Evolutionary conservation across 2,888 invertebrate genomes (phyloP).

Genomic region (Ennomos erosarius): DNA sequence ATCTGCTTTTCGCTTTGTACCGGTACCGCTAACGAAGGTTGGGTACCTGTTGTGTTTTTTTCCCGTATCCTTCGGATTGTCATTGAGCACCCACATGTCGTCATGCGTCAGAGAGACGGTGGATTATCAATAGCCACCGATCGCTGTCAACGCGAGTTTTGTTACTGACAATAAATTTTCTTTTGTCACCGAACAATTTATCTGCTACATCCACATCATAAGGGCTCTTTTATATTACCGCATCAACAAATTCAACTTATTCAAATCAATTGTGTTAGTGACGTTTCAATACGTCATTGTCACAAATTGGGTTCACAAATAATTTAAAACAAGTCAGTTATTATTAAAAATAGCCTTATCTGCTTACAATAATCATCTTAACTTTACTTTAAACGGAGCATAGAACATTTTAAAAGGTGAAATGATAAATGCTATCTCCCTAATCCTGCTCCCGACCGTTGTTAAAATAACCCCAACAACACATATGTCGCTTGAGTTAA

Average conservation of each 20-base stretch:
- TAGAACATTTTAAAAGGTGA: conserved; percentile 34
- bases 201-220: conserved; percentile 33
- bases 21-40: conserved; percentile 78
- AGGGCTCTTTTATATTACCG: conserved; percentile 35
- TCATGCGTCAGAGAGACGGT: conserved; percentile 66
- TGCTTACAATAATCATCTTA: conserved; percentile 26
- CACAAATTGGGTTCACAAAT: conserved; percentile 13
- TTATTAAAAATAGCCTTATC: conserved; percentile 19
- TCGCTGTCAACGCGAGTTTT: conserved; percentile 67
- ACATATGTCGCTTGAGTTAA: conserved; percentile 76
- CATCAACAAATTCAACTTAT: conserved; percentile 29
- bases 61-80: conserved; percentile 51
- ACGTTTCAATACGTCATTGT: conserved; percentile 34
- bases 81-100: conserved; percentile 67
- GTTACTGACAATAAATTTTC: conserved; percentile 54
- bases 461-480: conserved; percentile 46
- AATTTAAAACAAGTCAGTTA: conserved; percentile 23
- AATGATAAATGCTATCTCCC: conserved; percentile 52
- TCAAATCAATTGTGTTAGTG: conserved; percentile 20
- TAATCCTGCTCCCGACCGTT: conserved; percentile 51
- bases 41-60: conserved; percentile 74
- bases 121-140: conserved; percentile 78
- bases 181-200: conserved; percentile 48
- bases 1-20: conserved; percentile 75
- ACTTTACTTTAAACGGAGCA: conserved; percentile 38